A percentile compares a stretch with the other conserved stretches of the same genome.
Evolutionary conservation across 1,140 invertebrate species (phyloP).

Genomic region (Solenopsis fugax): DNA sequence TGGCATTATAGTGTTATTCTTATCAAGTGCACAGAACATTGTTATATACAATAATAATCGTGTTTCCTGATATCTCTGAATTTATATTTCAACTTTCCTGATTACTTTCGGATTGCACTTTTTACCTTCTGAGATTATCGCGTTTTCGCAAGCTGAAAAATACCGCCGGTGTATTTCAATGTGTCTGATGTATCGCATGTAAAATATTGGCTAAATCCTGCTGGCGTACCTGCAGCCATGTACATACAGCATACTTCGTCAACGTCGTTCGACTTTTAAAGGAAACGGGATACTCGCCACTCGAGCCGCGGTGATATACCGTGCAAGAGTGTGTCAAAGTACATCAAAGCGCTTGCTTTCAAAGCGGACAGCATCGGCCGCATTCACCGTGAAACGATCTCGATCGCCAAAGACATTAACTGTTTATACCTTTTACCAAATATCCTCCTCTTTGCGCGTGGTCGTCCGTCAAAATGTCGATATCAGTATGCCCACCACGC

Average conservation of each 20-base stretch:
- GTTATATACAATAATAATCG: background rate
- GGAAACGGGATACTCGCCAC: constrained; percentile 60
- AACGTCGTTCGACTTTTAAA: constrained; percentile 63
- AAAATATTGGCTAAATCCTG: constrained; percentile 62
- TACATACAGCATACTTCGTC: constrained; percentile 58
- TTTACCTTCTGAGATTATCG: background rate
- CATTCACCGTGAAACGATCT: constrained; percentile 63
- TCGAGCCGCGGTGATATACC: constrained; percentile 59
- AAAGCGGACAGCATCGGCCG: constrained; percentile 62
- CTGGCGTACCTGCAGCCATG: constrained; percentile 30
- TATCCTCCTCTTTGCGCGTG: constrained; percentile 57
- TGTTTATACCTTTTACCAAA: constrained; percentile 63
- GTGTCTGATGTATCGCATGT: constrained; percentile 49
- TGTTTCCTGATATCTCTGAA: background rate
- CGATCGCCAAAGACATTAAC: constrained; percentile 65
- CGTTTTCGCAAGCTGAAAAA: constrained; percentile 30
- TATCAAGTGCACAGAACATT: background rate
- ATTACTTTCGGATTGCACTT: background rate
- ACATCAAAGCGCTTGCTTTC: constrained; percentile 64
- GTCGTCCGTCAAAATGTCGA: constrained; percentile 63
- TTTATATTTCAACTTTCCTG: background rate
- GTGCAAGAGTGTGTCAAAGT: constrained; percentile 52
- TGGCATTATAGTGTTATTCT: background rate
- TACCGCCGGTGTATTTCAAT: constrained; percentile 43
- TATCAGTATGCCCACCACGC: constrained; percentile 49